A percentile compares a stretch with the other conserved stretches of the same genome.
Conservation (phyloP, 92 coral and sea anemone genomes). For the Paragorgia papillata region DNA sequence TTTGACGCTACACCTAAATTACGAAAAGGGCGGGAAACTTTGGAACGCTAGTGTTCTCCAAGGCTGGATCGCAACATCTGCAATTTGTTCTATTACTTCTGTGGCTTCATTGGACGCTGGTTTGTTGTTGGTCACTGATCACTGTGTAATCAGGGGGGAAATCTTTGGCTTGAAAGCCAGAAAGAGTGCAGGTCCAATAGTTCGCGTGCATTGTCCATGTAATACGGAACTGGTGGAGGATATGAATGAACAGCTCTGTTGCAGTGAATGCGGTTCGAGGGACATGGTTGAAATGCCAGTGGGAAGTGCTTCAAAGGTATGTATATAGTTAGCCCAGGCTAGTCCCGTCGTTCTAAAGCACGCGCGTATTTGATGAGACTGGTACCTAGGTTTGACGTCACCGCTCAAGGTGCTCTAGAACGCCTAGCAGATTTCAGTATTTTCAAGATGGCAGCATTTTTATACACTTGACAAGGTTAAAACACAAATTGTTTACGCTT, state of each 20-base stretch:
- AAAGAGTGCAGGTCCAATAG: slow-evolving; percentile 25
- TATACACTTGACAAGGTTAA: too few relatives aligned
- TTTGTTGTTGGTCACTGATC: too few relatives aligned
- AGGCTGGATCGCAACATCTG: slow-evolving; percentile 91
- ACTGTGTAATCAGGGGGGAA: slow-evolving; percentile 73
- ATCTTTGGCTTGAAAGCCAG: slow-evolving; percentile 59
- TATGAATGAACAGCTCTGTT: slow-evolving; percentile 54
- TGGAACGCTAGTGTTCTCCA: slow-evolving; percentile 79
- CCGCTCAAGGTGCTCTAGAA: too few relatives aligned
- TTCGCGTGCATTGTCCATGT: slow-evolving; percentile 73
- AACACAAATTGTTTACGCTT: too few relatives aligned
- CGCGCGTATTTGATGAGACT: too few relatives aligned
- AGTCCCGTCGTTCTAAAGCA: too few relatives aligned
- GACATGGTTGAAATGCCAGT: slow-evolving; percentile 62
- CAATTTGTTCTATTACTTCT: slow-evolving; percentile 51
- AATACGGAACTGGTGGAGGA: slow-evolving; percentile 50
- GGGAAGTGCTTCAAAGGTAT: slow-evolving; percentile 47
- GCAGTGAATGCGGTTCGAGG: slow-evolving; percentile 61
- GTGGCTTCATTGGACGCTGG: slow-evolving; percentile 31
- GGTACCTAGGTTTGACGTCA: too few relatives aligned
- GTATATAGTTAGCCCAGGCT: not conserved
- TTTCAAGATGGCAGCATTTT: too few relatives aligned
- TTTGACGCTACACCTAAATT: slow-evolving; percentile 46
- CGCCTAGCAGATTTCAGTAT: too few relatives aligned
- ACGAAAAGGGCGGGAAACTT: slow-evolving; percentile 65